Conservation (phyloP, 2,113 vertebrate genomes). For the Anarhynchus alexandrinus region DNA sequence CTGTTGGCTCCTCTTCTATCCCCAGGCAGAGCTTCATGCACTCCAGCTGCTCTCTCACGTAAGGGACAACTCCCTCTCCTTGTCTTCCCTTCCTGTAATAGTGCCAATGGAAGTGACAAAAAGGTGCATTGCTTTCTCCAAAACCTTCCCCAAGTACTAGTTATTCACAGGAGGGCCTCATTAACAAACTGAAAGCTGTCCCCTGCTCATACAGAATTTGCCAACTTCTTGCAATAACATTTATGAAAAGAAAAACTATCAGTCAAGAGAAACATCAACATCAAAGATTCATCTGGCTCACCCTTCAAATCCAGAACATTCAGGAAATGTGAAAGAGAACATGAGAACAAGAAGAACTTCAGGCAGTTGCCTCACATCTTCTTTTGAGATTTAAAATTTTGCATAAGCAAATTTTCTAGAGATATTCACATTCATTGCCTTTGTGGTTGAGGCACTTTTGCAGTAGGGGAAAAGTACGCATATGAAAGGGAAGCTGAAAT, state of each 20-base stretch:
- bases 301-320: not conserved
- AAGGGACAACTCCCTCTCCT: not conserved
- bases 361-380: not conserved
- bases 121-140: not conserved
- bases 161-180: not conserved
- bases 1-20: not conserved
- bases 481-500: not conserved
- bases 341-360: not conserved
- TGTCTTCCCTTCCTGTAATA: not conserved
- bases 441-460: not conserved
- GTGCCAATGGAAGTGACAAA: not conserved
- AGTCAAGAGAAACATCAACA: not conserved
- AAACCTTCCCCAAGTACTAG: not conserved
- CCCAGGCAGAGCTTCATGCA: not conserved
- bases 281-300: not conserved
- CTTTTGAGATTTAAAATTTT: not conserved
- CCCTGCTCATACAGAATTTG: not conserved
- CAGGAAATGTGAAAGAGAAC: not conserved
- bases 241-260: not conserved
- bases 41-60: not conserved
- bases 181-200: not conserved
- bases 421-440: not conserved
- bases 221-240: not conserved
- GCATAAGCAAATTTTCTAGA: not conserved
- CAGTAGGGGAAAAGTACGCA: not conserved